Conservation (phyloP, 2,888 invertebrate genomes). For the Syrista parreyssii region DNA sequence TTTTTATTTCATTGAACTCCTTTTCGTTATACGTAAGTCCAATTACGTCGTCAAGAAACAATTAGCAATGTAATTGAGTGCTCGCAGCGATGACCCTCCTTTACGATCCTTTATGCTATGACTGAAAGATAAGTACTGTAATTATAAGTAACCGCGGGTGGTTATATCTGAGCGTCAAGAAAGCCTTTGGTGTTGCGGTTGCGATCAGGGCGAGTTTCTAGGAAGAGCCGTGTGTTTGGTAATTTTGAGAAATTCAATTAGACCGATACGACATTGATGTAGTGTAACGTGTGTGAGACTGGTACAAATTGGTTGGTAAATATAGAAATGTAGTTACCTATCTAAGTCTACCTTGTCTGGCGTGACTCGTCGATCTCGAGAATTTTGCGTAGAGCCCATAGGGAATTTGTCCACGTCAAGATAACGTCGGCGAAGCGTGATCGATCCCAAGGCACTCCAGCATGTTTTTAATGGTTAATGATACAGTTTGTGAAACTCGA, state of each 20-base stretch:
- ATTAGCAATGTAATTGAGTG: slow-evolving; percentile 31
- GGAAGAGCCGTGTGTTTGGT: background rate
- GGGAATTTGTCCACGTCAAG: slow-evolving; percentile 3
- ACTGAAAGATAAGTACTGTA: background rate
- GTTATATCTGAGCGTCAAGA: background rate
- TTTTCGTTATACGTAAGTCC: slow-evolving; percentile 14
- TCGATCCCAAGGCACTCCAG: slow-evolving; percentile 4
- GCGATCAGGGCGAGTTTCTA: background rate
- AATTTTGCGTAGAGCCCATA: slow-evolving; percentile 12
- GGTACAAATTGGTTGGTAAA: background rate
- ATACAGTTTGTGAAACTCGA: background rate
- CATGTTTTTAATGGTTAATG: background rate
- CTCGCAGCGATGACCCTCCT: background rate
- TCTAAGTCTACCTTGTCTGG: background rate
- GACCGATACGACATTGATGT: background rate
- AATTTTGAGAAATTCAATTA: background rate
- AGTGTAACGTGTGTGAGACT: background rate
- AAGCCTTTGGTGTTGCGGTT: background rate
- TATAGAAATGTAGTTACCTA: background rate
- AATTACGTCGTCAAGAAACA: slow-evolving; percentile 38
- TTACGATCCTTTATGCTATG: background rate
- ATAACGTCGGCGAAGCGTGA: slow-evolving; percentile 13
- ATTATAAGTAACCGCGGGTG: background rate
- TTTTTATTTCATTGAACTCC: background rate
- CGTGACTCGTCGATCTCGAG: slow-evolving; percentile 17